Conservation (phyloP, 2,113 vertebrate genomes). For the Rhizomys pruinosus region DNA sequence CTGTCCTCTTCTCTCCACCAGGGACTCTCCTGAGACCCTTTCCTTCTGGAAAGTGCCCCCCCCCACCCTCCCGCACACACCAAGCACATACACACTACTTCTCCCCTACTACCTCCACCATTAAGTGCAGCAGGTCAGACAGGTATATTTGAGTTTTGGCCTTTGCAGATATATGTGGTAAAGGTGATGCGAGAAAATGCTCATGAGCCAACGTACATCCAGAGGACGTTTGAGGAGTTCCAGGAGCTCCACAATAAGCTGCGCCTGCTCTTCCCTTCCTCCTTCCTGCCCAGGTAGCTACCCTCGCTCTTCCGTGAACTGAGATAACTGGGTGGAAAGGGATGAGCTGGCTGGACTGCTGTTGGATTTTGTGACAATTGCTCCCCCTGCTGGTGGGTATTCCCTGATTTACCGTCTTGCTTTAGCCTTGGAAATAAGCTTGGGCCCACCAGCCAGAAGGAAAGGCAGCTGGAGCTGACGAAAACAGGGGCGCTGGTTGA, state of each 20-base stretch:
- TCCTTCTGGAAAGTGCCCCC: not conserved
- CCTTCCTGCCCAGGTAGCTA: conserved; percentile 94
- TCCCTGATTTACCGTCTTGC: not conserved
- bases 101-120: not conserved
- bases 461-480: not conserved
- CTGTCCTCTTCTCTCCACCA: not conserved
- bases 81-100: not conserved
- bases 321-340: not conserved
- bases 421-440: not conserved
- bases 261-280: conserved; percentile 94
- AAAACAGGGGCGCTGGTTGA: not conserved
- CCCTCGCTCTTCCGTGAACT: rapidly evolving
- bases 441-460: not conserved
- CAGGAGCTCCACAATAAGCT: conserved; percentile 97
- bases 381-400: conserved; percentile 53
- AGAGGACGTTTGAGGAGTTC: conserved; percentile 97
- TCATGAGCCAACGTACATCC: conserved; percentile 89
- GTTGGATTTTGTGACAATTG: not conserved
- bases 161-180: conserved; percentile 91
- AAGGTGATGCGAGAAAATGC: conserved; percentile 93
- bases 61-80: not conserved
- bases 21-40: not conserved
- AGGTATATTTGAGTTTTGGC: not conserved
- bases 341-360: not conserved
- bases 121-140: not conserved